Percentiles rank a stretch among this genome's conserved stretches.
These are phyloP conservation scores for Drosophila fungiperda DNA, from an alignment of 2,888 invertebrate genomes.

Conservation along the genomic window DNA sequence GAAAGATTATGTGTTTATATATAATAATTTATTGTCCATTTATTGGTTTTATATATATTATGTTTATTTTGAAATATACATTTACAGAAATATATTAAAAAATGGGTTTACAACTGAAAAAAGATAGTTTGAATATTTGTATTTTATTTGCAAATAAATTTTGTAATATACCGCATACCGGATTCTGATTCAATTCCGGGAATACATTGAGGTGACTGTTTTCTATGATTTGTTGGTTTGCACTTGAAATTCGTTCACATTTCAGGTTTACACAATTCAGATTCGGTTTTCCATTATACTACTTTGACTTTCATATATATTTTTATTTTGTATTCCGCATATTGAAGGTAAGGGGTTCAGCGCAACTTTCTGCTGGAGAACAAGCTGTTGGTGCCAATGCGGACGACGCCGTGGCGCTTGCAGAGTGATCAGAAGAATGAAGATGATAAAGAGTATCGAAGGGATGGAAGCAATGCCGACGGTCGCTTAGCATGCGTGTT, in stretches of 20 bases:
- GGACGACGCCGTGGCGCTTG: slow-evolving; percentile 4
- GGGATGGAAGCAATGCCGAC: slow-evolving; percentile 17
- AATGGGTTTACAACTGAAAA: too few relatives aligned
- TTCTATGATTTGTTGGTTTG: background rate
- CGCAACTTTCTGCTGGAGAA: slow-evolving; percentile 65
- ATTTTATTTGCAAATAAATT: too few relatives aligned
- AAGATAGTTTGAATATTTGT: too few relatives aligned
- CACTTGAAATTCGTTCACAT: background rate
- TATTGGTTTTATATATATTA: too few relatives aligned
- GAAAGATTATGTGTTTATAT: too few relatives aligned
- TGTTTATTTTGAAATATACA: too few relatives aligned
- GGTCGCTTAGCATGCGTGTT: slow-evolving; percentile 37
- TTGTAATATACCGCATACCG: background rate
- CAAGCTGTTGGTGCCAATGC: slow-evolving; percentile 31
- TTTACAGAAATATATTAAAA: too few relatives aligned
- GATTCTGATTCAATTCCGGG: background rate
- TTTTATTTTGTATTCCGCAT: background rate
- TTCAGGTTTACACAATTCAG: background rate
- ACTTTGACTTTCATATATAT: background rate
- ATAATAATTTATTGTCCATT: too few relatives aligned
- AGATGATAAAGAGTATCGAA: background rate
- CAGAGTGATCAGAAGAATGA: background rate
- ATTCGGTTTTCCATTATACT: background rate
- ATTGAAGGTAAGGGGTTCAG: background rate
- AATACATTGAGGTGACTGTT: background rate